Base-by-base conservation (phyloP, 2,888 invertebrate genomes). In the Abrostola tripartita region DNA sequence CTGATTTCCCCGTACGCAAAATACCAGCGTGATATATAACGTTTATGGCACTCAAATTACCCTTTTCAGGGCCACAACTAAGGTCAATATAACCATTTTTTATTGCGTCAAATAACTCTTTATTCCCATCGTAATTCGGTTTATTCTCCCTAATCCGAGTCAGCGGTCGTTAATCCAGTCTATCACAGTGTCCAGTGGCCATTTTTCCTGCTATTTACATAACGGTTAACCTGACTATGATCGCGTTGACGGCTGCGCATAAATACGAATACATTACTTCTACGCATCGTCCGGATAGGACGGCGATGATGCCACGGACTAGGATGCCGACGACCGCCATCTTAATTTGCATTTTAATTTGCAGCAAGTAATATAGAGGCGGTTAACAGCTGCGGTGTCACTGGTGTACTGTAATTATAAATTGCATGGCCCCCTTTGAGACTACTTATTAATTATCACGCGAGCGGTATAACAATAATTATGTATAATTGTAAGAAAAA, bases 271-370 rank as follows among this genome's bases (percentile, higher is more conserved):
- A 81, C 52, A 75, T 78, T 71, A 71, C 65, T 65, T 68, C 49
- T 51, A 74, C 59, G 68, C 74, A 73, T 74, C 74, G 74, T 55
- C 41, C 67, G 66, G 41, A 44, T 71, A 66, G 47, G 47, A 53
- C 65, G 44, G 61, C 24, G 24, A 24, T 24, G 24, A 24, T 24
- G 65, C 66, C 72, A 58, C 57, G 11, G 47, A 52, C 50, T 40
- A 62, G 66, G 59, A 53, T 61, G 36, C 41, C 65, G 65, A 68
- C 61, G 47, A 52, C 52, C 54, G 54, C 55, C 52, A 63, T 55
- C 81, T 67, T 52, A 69, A 86, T 86, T 84, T 85, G 82, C 85
- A 85, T 85, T 77, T 82, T 81, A 85, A 86, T 85, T 76, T 77
- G 75, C 68, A 71, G 71, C 73, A 66, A 74, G 64, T 68, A 72